Conservation (phyloP, 2,113 vertebrate genomes). For the Bettongia penicillata region DNA sequence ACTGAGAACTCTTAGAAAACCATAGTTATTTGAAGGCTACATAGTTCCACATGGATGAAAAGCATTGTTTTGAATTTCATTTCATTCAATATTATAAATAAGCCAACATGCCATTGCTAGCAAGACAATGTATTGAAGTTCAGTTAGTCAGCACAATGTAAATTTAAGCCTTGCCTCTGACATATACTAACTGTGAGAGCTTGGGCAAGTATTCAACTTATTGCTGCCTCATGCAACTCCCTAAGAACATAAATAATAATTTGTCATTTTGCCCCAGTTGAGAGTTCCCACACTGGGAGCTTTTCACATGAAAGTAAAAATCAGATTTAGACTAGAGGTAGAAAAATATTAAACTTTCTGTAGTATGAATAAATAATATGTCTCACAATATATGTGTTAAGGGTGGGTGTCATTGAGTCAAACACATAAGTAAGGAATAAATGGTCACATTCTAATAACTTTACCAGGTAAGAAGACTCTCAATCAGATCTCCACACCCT, state of each 20-base stretch:
- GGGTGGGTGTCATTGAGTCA: too few relatives aligned
- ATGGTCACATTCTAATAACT: too few relatives aligned
- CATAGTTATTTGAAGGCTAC: too few relatives aligned
- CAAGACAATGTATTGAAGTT: too few relatives aligned
- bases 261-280: background rate
- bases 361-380: too few relatives aligned
- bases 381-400: too few relatives aligned
- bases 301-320: background rate
- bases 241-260: too few relatives aligned
- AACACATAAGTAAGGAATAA: too few relatives aligned
- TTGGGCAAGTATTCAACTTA: background rate
- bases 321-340: background rate
- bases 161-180: too few relatives aligned
- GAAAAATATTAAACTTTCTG: background rate
- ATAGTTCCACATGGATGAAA: background rate
- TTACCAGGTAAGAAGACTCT: too few relatives aligned
- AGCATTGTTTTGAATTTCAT: background rate
- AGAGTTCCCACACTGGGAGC: background rate
- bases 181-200: background rate
- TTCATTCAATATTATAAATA: background rate
- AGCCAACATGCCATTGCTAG: background rate
- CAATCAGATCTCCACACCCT: too few relatives aligned
- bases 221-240: background rate
- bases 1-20: background rate
- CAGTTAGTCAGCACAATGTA: too few relatives aligned